phyloP scores from a whole-genome alignment of 2,888 invertebrate species.

The Cacoxenus indagator region DNA sequence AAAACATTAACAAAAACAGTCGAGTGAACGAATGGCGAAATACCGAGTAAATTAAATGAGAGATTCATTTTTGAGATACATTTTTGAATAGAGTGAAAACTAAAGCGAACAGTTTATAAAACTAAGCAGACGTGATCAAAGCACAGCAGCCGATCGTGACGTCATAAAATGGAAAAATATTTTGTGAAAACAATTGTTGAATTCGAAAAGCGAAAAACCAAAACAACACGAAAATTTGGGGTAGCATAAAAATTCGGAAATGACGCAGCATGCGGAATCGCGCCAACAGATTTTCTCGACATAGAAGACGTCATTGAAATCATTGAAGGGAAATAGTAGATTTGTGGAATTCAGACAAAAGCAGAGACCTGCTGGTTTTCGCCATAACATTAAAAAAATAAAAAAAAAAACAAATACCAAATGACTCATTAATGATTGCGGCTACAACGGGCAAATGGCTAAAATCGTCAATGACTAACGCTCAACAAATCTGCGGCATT shows the following conservation, averaged over 20 bases:
- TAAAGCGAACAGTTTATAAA: too few relatives aligned
- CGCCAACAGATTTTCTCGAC: neutral
- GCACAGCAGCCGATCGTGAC: too few relatives aligned
- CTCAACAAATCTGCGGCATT: slow-evolving; percentile 4
- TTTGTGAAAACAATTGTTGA: neutral
- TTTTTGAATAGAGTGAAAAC: neutral
- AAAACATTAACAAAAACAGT: neutral
- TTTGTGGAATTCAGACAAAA: neutral
- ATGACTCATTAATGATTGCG: too few relatives aligned
- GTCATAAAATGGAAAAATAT: too few relatives aligned
- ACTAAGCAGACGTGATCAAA: too few relatives aligned
- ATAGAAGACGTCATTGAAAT: neutral
- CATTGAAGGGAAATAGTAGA: neutral
- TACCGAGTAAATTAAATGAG: neutral
- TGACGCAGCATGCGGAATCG: neutral
- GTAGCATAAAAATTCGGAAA: neutral
- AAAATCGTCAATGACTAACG: slow-evolving; percentile 16
- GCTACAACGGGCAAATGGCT: neutral
- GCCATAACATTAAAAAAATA: too few relatives aligned
- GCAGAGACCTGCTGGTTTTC: too few relatives aligned
- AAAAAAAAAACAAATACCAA: neutral
- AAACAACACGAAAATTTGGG: too few relatives aligned
- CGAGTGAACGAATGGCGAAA: neutral
- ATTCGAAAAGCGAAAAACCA: too few relatives aligned
- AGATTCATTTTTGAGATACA: neutral